These are phyloP conservation scores for Poecilia velifera DNA, from an alignment of 2,797 vertebrate genomes.

Conservation along the genomic window DNA sequence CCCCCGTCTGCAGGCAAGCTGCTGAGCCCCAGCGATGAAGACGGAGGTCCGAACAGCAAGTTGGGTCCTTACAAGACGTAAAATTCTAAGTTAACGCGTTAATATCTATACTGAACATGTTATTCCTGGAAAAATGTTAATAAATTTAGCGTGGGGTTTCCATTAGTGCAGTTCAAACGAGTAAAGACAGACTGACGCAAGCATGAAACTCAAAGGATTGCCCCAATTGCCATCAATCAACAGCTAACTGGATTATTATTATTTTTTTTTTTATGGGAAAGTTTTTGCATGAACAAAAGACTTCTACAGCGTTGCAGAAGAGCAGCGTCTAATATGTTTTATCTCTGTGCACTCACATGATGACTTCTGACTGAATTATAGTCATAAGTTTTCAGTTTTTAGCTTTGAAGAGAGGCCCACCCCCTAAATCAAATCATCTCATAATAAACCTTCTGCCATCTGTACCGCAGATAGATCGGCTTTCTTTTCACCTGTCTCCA, in stretches of 20 bases:
- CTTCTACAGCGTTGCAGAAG: not conserved
- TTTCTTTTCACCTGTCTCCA: slow-evolving; percentile 36
- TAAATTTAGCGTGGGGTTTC: slow-evolving; percentile 11
- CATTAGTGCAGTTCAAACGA: slow-evolving; percentile 26
- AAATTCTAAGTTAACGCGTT: slow-evolving; percentile 10
- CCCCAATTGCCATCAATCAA: slow-evolving; percentile 9
- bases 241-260: slow-evolving; percentile 45
- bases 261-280: slow-evolving; percentile 37
- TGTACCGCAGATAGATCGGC: slow-evolving; percentile 26
- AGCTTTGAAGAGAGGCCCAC: slow-evolving; percentile 35
- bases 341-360: slow-evolving; percentile 33
- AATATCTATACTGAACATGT: slow-evolving; percentile 21
- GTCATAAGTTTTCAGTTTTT: slow-evolving; percentile 32
- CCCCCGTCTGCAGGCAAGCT: slow-evolving; percentile 25
- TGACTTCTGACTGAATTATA: slow-evolving; percentile 37
- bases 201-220: slow-evolving; percentile 25
- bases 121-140: slow-evolving; percentile 36
- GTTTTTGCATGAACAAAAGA: slow-evolving; percentile 25
- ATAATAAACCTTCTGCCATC: slow-evolving; percentile 26
- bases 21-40: slow-evolving; percentile 34
- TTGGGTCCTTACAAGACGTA: slow-evolving; percentile 5
- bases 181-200: slow-evolving; percentile 23
- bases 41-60: slow-evolving; percentile 42
- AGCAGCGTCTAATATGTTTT: slow-evolving; percentile 6
- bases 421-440: slow-evolving; percentile 42